Evolutionary conservation across 2,113 vertebrate species (phyloP).

Genomic region (Semnornis frantzii): DNA sequence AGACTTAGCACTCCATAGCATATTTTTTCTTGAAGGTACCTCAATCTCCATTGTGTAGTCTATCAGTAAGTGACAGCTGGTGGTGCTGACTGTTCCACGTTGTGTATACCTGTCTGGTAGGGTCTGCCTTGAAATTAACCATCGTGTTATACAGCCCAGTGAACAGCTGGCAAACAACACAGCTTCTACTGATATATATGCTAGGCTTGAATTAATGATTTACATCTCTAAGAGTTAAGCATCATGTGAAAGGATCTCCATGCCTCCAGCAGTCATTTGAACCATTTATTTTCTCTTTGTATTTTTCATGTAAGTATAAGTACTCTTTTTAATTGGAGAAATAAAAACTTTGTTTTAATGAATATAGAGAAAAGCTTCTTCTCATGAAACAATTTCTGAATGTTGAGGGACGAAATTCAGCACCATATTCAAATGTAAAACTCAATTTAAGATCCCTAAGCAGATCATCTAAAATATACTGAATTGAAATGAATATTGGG

Average conservation of each 20-base stretch:
- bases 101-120: neutral
- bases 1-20: rapidly evolving
- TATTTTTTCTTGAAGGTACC: neutral
- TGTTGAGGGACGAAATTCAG: neutral
- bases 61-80: neutral
- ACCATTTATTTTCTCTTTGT: neutral
- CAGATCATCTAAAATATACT: neutral
- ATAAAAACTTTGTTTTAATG: neutral
- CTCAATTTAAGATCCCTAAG: neutral
- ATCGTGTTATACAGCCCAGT: neutral
- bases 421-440: neutral
- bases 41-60: rapidly evolving
- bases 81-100: neutral
- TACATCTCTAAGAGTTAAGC: neutral
- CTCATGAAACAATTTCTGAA: neutral
- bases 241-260: neutral
- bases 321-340: neutral
- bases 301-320: neutral
- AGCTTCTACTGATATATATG: neutral
- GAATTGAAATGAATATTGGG: neutral
- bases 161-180: neutral
- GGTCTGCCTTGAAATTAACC: neutral
- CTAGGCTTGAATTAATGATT: neutral
- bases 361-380: neutral
- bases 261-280: neutral